Evolutionary conservation across 37 sponge, comb jelly and placozoan genomes (phyloP).

Genomic region (Agelas oroides): DNA sequence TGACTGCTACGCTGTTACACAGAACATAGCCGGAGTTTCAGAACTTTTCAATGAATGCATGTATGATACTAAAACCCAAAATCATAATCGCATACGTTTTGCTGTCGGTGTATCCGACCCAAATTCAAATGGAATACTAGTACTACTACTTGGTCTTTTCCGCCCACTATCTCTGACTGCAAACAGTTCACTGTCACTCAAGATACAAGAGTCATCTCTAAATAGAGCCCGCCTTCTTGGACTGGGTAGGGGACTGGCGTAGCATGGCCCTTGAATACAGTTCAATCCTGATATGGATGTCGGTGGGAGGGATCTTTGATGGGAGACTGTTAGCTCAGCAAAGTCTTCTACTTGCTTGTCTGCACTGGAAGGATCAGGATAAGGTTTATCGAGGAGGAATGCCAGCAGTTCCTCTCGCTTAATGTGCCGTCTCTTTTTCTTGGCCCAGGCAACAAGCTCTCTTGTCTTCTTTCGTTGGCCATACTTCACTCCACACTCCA

Average conservation of each 20-base stretch:
- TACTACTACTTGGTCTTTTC: slow-evolving; percentile 27
- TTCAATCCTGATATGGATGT: neutral
- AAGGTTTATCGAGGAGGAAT: slow-evolving; percentile 73
- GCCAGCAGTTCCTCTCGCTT: slow-evolving; percentile 81
- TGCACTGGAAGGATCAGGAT: slow-evolving; percentile 20
- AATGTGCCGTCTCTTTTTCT: slow-evolving; percentile 73
- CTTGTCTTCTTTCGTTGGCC: slow-evolving; percentile 73
- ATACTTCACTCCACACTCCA: slow-evolving; percentile 70
- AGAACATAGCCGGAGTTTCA: no score
- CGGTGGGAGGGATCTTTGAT: neutral
- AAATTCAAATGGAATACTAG: slow-evolving; percentile 28
- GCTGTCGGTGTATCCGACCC: slow-evolving; percentile 25
- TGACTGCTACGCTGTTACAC: no score
- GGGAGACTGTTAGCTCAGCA: slow-evolving; percentile 1
- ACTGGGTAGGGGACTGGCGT: neutral
- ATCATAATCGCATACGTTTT: slow-evolving; percentile 61
- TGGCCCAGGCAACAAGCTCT: slow-evolving; percentile 81
- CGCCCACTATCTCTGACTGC: slow-evolving; percentile 15
- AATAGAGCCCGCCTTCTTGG: slow-evolving; percentile 55
- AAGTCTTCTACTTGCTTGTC: neutral
- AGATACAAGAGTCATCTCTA: slow-evolving; percentile 39
- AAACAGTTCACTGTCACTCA: neutral
- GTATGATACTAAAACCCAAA: neutral
- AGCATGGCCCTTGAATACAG: slow-evolving; percentile 30
- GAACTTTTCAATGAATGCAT: no score